These are phyloP conservation scores for Eupithecia abbreviata DNA, from an alignment of 2,888 invertebrate genomes.

Conservation along the genomic window DNA sequence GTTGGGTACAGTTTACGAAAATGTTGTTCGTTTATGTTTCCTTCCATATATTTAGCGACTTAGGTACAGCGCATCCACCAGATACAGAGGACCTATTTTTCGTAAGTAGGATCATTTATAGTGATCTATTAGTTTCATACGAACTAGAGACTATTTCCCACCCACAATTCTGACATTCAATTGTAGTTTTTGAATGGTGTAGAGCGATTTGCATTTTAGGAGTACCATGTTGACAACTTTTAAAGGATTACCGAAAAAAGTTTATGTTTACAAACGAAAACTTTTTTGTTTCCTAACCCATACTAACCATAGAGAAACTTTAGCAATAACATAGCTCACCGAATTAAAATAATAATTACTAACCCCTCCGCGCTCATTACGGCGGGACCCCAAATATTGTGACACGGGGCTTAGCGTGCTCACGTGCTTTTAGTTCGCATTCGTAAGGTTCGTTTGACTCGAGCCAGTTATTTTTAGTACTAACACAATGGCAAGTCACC, in stretches of 20 bases:
- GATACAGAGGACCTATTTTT: background rate
- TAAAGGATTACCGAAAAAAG: background rate
- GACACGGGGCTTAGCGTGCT: conserved; percentile 43
- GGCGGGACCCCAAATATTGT: conserved; percentile 59
- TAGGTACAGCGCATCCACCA: background rate
- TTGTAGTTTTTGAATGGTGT: background rate
- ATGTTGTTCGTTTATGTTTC: background rate
- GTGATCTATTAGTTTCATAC: background rate
- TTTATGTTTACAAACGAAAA: background rate
- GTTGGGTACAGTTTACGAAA: background rate
- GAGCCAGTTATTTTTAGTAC: background rate
- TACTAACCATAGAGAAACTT: conserved; percentile 22
- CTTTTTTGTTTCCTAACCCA: background rate
- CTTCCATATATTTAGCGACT: background rate
- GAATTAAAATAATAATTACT: conserved; percentile 62
- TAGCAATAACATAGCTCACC: conserved; percentile 41
- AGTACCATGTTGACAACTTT: background rate
- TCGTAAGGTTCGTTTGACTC: conserved; percentile 2
- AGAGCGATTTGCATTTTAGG: background rate
- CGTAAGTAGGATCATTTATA: background rate
- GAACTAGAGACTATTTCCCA: background rate
- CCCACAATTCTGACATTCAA: background rate
- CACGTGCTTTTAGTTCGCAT: conserved; percentile 23
- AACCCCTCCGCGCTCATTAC: conserved; percentile 48
- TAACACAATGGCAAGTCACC: background rate